These are phyloP conservation scores for Esperia sulphurella DNA, from an alignment of 2,888 invertebrate genomes.

Conservation along the genomic window DNA sequence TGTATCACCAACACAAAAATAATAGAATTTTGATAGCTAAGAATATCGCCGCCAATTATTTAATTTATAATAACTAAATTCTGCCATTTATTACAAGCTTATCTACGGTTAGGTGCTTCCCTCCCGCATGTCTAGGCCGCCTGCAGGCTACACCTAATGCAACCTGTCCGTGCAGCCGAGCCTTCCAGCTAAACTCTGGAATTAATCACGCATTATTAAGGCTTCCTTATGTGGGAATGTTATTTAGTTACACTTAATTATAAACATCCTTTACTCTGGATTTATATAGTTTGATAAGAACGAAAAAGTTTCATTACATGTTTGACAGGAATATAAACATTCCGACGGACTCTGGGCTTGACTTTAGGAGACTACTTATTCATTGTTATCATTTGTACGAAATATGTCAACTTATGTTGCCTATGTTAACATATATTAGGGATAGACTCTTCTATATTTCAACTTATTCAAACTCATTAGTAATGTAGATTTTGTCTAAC, in stretches of 20 bases:
- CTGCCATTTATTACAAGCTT: constrained; percentile 41
- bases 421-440: too few relatives aligned
- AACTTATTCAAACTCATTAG: too few relatives aligned
- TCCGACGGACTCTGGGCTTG: too few relatives aligned
- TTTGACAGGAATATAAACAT: background rate
- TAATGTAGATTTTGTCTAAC: too few relatives aligned
- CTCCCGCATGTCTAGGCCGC: constrained; percentile 17
- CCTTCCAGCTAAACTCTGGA: constrained; percentile 37
- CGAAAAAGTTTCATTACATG: background rate
- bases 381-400: too few relatives aligned
- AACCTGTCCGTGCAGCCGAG: constrained; percentile 24
- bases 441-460: too few relatives aligned
- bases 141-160: constrained; percentile 34
- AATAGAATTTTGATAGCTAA: too few relatives aligned
- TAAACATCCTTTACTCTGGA: constrained; percentile 5
- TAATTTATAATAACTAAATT: constrained; percentile 19
- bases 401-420: too few relatives aligned
- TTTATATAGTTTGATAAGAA: background rate
- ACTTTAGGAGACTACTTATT: too few relatives aligned
- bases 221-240: constrained; percentile 34
- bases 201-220: constrained; percentile 52
- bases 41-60: too few relatives aligned
- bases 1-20: too few relatives aligned
- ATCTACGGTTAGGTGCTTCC: constrained; percentile 28
- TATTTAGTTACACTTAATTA: constrained; percentile 15